Conservation (phyloP, 2,888 invertebrate species). For the Thymelicus acteon region DNA sequence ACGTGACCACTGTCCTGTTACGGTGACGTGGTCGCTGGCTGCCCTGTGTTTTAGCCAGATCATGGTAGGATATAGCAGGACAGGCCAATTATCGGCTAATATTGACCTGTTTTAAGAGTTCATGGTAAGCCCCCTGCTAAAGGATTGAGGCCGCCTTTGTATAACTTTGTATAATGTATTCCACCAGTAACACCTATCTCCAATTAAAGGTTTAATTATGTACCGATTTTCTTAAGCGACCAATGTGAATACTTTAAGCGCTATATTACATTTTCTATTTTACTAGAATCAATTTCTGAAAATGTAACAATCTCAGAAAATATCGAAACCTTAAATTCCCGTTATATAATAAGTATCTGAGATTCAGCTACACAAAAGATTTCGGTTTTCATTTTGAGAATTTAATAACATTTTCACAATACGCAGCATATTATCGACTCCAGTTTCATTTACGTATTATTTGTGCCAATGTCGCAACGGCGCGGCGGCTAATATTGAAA, state of each 20-base stretch:
- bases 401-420: constrained; percentile 34
- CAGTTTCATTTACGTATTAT: constrained; percentile 25
- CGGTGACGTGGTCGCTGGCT: too few species aligned
- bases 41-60: too few species aligned
- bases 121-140: too few species aligned
- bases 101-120: too few species aligned
- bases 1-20: too few species aligned
- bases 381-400: constrained; percentile 34
- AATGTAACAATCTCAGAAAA: constrained; percentile 18
- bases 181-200: too few species aligned
- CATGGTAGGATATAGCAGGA: too few species aligned
- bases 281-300: constrained; percentile 1
- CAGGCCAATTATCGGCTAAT: too few species aligned
- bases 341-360: constrained; percentile 7
- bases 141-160: too few species aligned
- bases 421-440: constrained; percentile 13
- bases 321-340: constrained; percentile 4
- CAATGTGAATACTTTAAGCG: neutral
- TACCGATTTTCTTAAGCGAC: neutral
- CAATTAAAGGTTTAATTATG: too few species aligned
- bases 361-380: constrained; percentile 17
- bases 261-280: constrained; percentile 5
- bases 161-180: too few species aligned
- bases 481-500: constrained; percentile 2
- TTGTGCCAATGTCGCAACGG: neutral